These are phyloP conservation scores for Drosophila suboccidentalis DNA, from an alignment of 2,888 invertebrate genomes.

Conservation along the genomic window DNA sequence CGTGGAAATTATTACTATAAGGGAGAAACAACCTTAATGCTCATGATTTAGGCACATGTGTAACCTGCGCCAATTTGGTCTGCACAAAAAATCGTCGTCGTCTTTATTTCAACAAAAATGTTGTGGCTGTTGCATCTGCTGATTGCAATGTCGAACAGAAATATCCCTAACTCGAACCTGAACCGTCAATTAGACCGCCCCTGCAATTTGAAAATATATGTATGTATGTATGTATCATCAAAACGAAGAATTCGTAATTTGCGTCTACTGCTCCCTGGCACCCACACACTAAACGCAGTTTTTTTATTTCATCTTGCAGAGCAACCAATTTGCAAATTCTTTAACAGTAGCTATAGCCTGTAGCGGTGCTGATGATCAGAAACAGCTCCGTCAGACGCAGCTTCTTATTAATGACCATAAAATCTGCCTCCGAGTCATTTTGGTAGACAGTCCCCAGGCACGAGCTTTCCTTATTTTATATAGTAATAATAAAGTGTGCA, in stretches of 20 bases:
- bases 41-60: slow-evolving; percentile 74
- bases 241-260: slow-evolving; percentile 49
- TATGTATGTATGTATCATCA: slow-evolving; percentile 26
- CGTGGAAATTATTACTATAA: slow-evolving; percentile 52
- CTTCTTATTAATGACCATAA: slow-evolving; percentile 80
- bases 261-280: slow-evolving; percentile 50
- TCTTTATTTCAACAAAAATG: slow-evolving; percentile 42
- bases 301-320: slow-evolving; percentile 53
- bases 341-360: slow-evolving; percentile 40
- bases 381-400: slow-evolving; percentile 31
- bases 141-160: slow-evolving; percentile 58
- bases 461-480: slow-evolving; percentile 37
- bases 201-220: slow-evolving; percentile 71
- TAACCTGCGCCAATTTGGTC: slow-evolving; percentile 80
- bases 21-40: slow-evolving; percentile 44
- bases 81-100: slow-evolving; percentile 49
- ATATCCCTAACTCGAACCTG: slow-evolving; percentile 30
- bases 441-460: slow-evolving; percentile 66
- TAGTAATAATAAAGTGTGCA: slow-evolving; percentile 11
- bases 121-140: slow-evolving; percentile 77
- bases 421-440: slow-evolving; percentile 77
- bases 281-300: slow-evolving; percentile 65
- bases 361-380: slow-evolving; percentile 11
- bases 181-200: slow-evolving; percentile 83
- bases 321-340: slow-evolving; percentile 60